A percentile compares a stretch with the other conserved stretches of the same genome.
Evolutionary conservation across 2,888 invertebrate genomes (phyloP).

Genomic region (Netelia inedita): DNA sequence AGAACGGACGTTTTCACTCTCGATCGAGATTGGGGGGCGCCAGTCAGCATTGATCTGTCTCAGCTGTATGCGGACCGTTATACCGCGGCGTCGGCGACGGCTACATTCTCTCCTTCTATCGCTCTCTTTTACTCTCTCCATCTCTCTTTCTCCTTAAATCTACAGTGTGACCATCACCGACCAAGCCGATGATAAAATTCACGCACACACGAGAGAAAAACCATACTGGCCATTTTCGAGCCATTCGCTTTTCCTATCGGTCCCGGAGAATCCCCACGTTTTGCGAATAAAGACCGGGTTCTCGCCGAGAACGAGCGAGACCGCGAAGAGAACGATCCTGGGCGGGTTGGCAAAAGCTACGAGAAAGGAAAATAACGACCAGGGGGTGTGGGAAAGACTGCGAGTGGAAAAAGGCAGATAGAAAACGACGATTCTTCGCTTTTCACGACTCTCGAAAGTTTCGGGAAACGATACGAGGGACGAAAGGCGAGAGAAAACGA

Average conservation of each 20-base stretch:
- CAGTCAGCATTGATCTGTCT: conserved; percentile 67
- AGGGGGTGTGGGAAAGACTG: not conserved
- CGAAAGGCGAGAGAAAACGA: conserved; percentile 10
- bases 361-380: not conserved
- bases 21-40: conserved; percentile 65
- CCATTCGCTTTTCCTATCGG: conserved; percentile 62
- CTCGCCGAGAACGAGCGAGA: not conserved
- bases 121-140: conserved; percentile 6
- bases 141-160: not conserved
- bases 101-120: conserved; percentile 30
- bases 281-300: conserved; percentile 24
- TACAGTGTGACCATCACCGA: not conserved
- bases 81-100: conserved; percentile 53
- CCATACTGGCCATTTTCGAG: conserved; percentile 54
- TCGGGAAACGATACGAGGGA: conserved; percentile 28
- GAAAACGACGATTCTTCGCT: conserved; percentile 46
- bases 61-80: conserved; percentile 57
- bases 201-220: conserved; percentile 26
- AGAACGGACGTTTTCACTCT: conserved; percentile 61
- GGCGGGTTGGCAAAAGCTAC: conserved; percentile 9
- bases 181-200: conserved; percentile 44
- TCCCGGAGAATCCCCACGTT: conserved; percentile 23
- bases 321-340: conserved; percentile 31
- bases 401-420: conserved; percentile 5
- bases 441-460: conserved; percentile 56